phyloP scores from a whole-genome alignment of 1,140 invertebrate genomes.

The Pantala flavescens region DNA sequence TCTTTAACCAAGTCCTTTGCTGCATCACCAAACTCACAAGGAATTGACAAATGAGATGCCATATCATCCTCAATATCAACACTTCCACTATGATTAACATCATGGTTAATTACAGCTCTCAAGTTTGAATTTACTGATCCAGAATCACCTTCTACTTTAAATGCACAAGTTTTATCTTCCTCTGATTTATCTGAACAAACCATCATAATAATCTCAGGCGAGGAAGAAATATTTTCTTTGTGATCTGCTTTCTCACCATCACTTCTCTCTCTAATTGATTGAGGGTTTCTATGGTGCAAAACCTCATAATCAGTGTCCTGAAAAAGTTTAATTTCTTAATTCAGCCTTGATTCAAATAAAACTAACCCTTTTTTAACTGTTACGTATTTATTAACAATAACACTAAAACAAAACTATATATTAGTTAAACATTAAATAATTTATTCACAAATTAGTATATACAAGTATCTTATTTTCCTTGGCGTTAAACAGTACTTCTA shows the following conservation, averaged over 20 bases:
- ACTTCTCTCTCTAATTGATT: slow-evolving; percentile 16
- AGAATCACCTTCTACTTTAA: slow-evolving; percentile 21
- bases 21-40: neutral
- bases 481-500: too few relatives aligned
- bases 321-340: too few relatives aligned
- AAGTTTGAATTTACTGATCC: neutral
- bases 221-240: neutral
- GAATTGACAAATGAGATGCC: neutral
- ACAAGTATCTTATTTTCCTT: too few relatives aligned
- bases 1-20: neutral
- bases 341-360: too few relatives aligned
- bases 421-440: too few relatives aligned
- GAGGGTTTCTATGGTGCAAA: neutral
- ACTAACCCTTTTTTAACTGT: too few relatives aligned
- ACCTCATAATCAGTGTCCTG: neutral
- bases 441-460: too few relatives aligned
- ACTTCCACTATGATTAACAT: neutral
- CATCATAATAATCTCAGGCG: neutral
- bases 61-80: slow-evolving; percentile 15
- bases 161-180: neutral
- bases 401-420: too few relatives aligned
- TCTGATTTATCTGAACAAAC: neutral
- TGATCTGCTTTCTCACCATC: slow-evolving; percentile 14
- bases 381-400: too few relatives aligned
- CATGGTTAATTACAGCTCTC: neutral